Conservation (phyloP, 2,797 vertebrate species). For the Acanthurus lineatus region DNA sequence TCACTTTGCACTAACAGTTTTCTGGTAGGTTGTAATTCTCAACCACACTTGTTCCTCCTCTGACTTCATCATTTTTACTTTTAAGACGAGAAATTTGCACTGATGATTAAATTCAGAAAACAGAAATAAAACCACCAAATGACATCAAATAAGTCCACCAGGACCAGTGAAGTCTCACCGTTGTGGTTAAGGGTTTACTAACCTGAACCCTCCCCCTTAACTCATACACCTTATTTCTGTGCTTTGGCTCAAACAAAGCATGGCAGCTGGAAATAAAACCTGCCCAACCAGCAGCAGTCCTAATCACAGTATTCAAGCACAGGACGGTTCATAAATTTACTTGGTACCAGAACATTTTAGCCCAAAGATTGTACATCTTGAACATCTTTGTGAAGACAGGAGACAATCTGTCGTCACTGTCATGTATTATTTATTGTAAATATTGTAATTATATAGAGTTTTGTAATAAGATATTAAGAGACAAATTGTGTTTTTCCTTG, state of each 20-base stretch:
- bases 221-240: neutral
- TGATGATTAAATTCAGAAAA: neutral
- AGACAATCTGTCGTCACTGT: too few species aligned
- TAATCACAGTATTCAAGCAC: too few species aligned
- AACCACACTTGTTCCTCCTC: neutral
- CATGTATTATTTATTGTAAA: too few species aligned
- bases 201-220: neutral
- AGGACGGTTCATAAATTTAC: too few species aligned
- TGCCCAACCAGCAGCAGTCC: conserved; percentile 1
- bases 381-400: too few species aligned
- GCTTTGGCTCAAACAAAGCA: conserved; percentile 5
- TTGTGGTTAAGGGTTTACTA: neutral
- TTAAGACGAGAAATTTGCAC: neutral
- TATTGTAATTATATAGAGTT: too few species aligned
- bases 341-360: too few species aligned
- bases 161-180: too few species aligned
- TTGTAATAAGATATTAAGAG: too few species aligned
- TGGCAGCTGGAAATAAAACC: conserved; percentile 13
- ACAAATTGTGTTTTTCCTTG: too few species aligned
- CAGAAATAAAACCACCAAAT: neutral
- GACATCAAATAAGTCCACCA: neutral
- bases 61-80: neutral
- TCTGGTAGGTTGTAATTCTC: neutral
- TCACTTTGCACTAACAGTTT: neutral
- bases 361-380: too few species aligned